phyloP scores from a whole-genome alignment of 2,888 invertebrate genomes.

The Endotricha flammealis region DNA sequence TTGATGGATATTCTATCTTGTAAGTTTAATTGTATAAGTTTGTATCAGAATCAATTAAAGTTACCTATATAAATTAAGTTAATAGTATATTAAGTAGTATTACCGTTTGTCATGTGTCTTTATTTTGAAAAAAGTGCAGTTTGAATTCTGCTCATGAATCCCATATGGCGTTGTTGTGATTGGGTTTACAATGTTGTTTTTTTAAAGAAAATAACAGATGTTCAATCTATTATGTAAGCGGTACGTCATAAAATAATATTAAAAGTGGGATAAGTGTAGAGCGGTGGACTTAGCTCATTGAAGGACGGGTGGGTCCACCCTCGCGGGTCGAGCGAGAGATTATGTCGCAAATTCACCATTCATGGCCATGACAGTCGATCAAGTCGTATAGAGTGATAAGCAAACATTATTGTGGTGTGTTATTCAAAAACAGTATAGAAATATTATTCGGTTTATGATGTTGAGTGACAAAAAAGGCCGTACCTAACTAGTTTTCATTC shows the following conservation, averaged over 20 bases:
- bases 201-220: slow-evolving; percentile 37
- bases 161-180: neutral
- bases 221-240: slow-evolving; percentile 24
- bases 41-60: too few species aligned
- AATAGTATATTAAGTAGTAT: too few species aligned
- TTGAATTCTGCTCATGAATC: too few species aligned
- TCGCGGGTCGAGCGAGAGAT: slow-evolving; percentile 35
- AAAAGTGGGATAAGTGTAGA: slow-evolving; percentile 38
- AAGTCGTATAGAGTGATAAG: slow-evolving; percentile 18
- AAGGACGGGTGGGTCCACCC: slow-evolving; percentile 40
- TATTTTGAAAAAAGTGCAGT: slow-evolving; percentile 5
- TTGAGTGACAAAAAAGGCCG: too few species aligned
- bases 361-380: slow-evolving; percentile 34
- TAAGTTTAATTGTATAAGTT: too few species aligned
- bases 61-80: too few species aligned
- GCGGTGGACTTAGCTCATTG: slow-evolving; percentile 41
- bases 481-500: too few species aligned
- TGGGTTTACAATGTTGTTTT: slow-evolving; percentile 1
- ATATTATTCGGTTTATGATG: too few species aligned
- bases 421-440: neutral
- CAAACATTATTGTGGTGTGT: slow-evolving; percentile 8
- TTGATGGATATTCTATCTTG: too few species aligned
- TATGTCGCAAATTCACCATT: slow-evolving; percentile 40
- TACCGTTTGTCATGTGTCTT: too few species aligned
- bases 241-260: slow-evolving; percentile 34